Base-by-base conservation (phyloP, 2,797 vertebrate species). In the Melanotaenia pygmaea region DNA sequence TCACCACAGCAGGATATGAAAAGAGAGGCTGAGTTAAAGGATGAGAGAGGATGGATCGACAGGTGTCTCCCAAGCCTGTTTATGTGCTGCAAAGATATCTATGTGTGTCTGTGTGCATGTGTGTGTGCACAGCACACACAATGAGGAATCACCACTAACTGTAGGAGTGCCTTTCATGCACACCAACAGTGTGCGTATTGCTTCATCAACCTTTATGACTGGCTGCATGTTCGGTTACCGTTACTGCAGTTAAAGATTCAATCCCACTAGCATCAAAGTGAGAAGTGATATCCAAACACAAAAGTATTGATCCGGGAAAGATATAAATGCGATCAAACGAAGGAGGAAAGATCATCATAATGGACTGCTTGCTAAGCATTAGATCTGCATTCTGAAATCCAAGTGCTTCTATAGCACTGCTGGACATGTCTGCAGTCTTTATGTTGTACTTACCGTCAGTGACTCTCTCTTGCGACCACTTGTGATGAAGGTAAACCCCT, bases 391-490 rank as follows among this genome's bases (percentile, higher is more conserved):
- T 50, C 20, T 47, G 1, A 22, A 68, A 20, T 18, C 54, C 2
- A 30, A 57, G 56, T 40, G 8, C 2, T 43, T 35, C n/a, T 22
- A 14, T 30, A 10, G 12, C 32, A 20, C 18, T 5, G 24, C 18
- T 53, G 61, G 38, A 62, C 34, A 67, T 20, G 26, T 22, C 34
- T 9, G 9, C 32, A 0, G 11, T 10, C 40, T 40, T 67, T 20
- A 30, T 1, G 64, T 59, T 18, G 1, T 9, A 85, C 94, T 91
- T 89, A 95, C 95, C 51, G 93, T 95, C 82, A 95, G 64, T 0
- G 94, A 95, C 83, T 95, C 95, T 86, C 94, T 93, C 85, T 95
- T 95, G 35, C 94, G 93, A 12, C 95, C 94, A 26, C 95, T 95
- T 45, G 94, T 95, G 79, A 96, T 89, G 77, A 96, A 96, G 0